Evolutionary conservation across 2,888 invertebrate genomes (phyloP), one percentile per base, ranked within the genome.

Genomic region (Koerneria pararmatus): DNA sequence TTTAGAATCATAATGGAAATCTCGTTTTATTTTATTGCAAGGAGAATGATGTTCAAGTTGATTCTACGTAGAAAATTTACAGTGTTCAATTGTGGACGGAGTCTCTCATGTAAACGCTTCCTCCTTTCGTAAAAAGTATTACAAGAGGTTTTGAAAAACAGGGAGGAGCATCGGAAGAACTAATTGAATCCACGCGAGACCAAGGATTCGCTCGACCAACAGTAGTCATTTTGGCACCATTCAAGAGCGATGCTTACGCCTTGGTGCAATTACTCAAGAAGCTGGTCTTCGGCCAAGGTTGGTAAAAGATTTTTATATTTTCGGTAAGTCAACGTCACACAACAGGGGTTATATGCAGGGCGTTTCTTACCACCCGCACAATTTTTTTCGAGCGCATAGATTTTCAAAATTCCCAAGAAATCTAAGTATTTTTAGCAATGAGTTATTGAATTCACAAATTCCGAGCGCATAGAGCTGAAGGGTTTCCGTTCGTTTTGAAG

Each of bases 201-300:
- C 97, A 97, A 84, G 95, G 95, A 8, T 87, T 95, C 72, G 91
- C 92, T 0, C 87, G 95, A 71, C 93, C 95, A 0, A 94, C 93
- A 87, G 90, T 95, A 51, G 85, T 98, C 51, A 91, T 97, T 74
- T 83, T 97, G 70, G 89, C 91, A 0, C 97, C 97, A 32, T 95
- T 95, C 82, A 89, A 15, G 83, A 89, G 92, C 84, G 89, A 91
- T 8, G 95, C 93, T 4, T 89, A 90, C 74, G 85, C 85, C 83
- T 77, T 86, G 29, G 84, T 87, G 41, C 48, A 82, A 19, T 69
- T 69, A n/a, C 60, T 83, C 60, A 67, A 68, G 24, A 53, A 67
- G 24, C 65, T 83, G 24, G 51, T 82, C 54, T 79, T 79, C 49
- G 78, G 76, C 34, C 67, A 66, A 5, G 71, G 66, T 58, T 49